These are phyloP conservation scores for Orthonevra nobilis DNA, from an alignment of 2,888 invertebrate genomes.

Conservation along the genomic window DNA sequence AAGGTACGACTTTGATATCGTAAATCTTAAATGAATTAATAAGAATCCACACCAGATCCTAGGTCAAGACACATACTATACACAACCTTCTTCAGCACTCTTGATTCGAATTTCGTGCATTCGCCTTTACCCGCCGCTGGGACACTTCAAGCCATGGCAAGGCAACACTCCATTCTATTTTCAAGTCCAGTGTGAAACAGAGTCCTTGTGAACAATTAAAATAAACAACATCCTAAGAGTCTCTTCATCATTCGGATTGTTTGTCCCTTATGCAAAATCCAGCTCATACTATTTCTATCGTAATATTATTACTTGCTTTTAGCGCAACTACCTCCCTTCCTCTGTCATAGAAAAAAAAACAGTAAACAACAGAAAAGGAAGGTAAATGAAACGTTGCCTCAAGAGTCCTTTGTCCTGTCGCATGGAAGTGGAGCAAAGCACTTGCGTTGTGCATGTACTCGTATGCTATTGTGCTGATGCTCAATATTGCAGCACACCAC, in stretches of 20 bases:
- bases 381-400: conserved; percentile 15
- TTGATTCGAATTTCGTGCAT: conserved; percentile 47
- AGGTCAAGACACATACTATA: neutral
- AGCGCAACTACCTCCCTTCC: too few relatives aligned
- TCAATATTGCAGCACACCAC: conserved; percentile 16
- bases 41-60: too few relatives aligned
- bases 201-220: conserved; percentile 40
- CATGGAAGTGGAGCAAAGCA: conserved; percentile 53
- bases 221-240: conserved; percentile 40
- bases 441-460: conserved; percentile 38
- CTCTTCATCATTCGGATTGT: conserved; percentile 36
- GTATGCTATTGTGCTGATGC: conserved; percentile 27
- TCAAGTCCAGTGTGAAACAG: conserved; percentile 8
- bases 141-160: too few relatives aligned
- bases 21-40: too few relatives aligned
- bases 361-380: conserved; percentile 1
- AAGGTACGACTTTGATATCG: too few relatives aligned
- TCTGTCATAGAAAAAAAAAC: conserved; percentile 4
- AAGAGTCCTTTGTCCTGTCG: conserved; percentile 50
- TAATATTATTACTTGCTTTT: conserved; percentile 41
- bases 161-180: too few relatives aligned
- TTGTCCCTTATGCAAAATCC: neutral
- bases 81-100: conserved; percentile 18
- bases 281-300: conserved; percentile 28
- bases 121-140: conserved; percentile 24